Conservation (phyloP, 2,888 invertebrate genomes). For the Lasioglossum leucozonium region DNA sequence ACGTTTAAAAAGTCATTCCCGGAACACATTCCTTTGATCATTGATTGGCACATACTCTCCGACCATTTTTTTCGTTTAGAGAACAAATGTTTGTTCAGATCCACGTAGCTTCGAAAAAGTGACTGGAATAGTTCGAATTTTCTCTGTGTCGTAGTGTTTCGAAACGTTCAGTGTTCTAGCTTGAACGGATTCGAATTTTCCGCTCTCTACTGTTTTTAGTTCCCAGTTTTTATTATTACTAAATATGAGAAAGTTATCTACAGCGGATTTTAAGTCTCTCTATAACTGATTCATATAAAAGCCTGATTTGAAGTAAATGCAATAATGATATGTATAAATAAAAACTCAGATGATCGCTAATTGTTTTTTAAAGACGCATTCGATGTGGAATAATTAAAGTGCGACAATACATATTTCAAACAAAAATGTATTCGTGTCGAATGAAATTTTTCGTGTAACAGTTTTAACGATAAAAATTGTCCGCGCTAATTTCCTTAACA, state of each 20-base stretch:
- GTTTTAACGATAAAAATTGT: background rate
- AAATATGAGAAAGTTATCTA: background rate
- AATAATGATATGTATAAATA: background rate
- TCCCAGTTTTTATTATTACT: background rate
- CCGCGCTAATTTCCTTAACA: background rate
- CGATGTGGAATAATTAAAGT: background rate
- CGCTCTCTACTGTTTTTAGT: background rate
- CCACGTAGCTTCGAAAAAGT: background rate
- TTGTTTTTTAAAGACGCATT: background rate
- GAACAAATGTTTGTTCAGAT: background rate
- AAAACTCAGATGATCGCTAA: background rate
- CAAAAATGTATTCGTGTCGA: no score
- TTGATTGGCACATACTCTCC: slow-evolving; percentile 20
- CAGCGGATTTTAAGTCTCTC: no score
- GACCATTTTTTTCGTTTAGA: slow-evolving; percentile 11
- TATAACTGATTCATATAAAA: background rate
- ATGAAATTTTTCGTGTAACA: no score
- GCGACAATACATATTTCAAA: no score
- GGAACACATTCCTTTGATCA: slow-evolving; percentile 48
- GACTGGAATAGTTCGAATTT: background rate
- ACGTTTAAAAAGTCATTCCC: slow-evolving; percentile 45
- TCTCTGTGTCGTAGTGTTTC: background rate
- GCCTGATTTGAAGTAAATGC: background rate
- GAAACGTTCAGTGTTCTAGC: background rate
- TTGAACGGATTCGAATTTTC: background rate